Percentiles rank a stretch among this genome's conserved stretches.
These are phyloP conservation scores for Periparus ater DNA, from an alignment of 2,797 vertebrate genomes.

Conservation along the genomic window DNA sequence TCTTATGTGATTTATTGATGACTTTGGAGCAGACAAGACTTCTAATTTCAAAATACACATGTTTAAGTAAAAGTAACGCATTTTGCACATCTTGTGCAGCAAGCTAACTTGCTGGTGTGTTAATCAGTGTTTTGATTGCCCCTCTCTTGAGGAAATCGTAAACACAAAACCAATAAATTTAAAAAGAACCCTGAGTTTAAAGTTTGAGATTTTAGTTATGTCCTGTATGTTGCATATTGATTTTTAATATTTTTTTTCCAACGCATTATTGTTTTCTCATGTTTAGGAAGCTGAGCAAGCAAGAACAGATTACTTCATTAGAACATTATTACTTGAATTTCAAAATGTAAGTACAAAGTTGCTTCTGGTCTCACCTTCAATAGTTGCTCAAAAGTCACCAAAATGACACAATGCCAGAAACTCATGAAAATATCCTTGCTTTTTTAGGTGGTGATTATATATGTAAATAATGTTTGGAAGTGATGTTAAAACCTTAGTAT, in stretches of 20 bases:
- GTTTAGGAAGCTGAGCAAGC: conserved; percentile 91
- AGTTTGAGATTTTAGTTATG: background rate
- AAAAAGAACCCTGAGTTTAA: background rate
- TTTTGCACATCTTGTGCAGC: background rate
- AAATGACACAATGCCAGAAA: background rate
- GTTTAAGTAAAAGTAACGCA: background rate
- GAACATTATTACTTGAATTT: conserved; percentile 88
- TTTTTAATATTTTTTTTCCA: background rate
- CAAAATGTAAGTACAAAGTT: conserved; percentile 84
- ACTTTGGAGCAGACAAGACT: background rate
- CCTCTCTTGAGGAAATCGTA: background rate
- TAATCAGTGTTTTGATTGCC: background rate
- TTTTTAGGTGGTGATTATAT: background rate
- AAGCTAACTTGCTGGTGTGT: background rate
- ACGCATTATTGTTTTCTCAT: conserved; percentile 13
- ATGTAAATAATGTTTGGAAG: background rate
- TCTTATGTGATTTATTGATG: background rate
- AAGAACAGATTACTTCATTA: conserved; percentile 93
- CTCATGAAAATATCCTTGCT: background rate
- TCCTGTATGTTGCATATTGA: background rate
- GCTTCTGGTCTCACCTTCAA: background rate
- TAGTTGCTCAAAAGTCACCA: background rate
- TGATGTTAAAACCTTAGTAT: background rate
- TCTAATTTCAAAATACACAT: background rate
- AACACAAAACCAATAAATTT: background rate